Evolutionary conservation across 2,797 vertebrate genomes (phyloP).

Genomic region (Dermochelys coriacea): DNA sequence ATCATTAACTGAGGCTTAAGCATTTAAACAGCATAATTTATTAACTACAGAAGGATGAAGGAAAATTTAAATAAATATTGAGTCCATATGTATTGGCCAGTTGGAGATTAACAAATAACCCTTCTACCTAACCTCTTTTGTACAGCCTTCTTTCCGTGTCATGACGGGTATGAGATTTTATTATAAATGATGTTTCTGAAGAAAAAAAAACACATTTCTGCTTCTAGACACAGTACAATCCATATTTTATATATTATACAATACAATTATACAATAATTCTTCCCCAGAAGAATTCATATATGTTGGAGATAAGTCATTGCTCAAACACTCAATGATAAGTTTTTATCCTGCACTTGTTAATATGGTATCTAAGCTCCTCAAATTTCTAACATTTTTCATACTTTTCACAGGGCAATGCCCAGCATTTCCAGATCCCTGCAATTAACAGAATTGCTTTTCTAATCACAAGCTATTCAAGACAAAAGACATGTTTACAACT

Average conservation of each 20-base stretch:
- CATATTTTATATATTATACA: background rate
- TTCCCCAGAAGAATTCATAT: background rate
- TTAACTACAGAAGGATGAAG: background rate
- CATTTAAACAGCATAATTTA: background rate
- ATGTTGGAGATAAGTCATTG: accelerated
- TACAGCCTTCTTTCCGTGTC: background rate
- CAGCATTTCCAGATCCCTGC: background rate
- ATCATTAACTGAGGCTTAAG: background rate
- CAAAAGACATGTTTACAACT: background rate
- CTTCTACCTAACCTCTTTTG: background rate
- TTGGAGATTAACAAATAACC: background rate
- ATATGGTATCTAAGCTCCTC: background rate
- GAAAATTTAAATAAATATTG: background rate
- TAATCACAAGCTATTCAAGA: background rate
- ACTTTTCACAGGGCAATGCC: background rate
- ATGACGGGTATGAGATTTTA: background rate
- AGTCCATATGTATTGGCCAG: background rate
- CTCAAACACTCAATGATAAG: background rate
- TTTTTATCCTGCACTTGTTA: background rate
- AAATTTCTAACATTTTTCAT: background rate
- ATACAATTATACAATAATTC: background rate
- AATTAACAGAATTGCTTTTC: background rate
- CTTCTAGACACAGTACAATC: background rate
- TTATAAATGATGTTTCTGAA: background rate
- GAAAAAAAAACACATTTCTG: background rate